Conservation (phyloP, 2,888 invertebrate genomes). For the Drosophila aldrichi region DNA sequence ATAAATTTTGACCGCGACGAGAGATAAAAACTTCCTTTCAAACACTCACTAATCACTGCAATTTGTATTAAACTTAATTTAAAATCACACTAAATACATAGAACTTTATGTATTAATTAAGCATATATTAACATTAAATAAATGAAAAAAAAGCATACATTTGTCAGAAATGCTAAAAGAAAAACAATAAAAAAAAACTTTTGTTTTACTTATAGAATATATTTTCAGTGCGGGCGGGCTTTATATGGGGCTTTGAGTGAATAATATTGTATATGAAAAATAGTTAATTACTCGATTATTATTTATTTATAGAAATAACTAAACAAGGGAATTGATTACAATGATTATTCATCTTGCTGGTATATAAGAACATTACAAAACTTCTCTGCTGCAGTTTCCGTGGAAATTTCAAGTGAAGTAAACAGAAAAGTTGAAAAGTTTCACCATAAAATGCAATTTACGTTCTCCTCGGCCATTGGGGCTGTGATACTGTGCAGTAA, state of each 20-base stretch:
- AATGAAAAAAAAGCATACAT: slow-evolving; percentile 24
- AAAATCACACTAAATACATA: slow-evolving; percentile 52
- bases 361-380: slow-evolving; percentile 7
- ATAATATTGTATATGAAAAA: no score
- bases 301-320: background rate
- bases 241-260: background rate
- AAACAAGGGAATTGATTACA: background rate
- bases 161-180: slow-evolving; percentile 73
- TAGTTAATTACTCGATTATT: no score
- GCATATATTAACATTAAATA: slow-evolving; percentile 44
- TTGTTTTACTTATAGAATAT: slow-evolving; percentile 14
- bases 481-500: slow-evolving; percentile 16
- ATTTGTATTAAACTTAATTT: slow-evolving; percentile 40
- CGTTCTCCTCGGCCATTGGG: background rate
- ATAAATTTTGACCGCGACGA: slow-evolving; percentile 12
- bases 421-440: background rate
- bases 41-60: slow-evolving; percentile 40
- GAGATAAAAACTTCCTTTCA: slow-evolving; percentile 41
- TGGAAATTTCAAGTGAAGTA: slow-evolving; percentile 4
- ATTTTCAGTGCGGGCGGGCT: background rate
- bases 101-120: slow-evolving; percentile 36
- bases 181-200: slow-evolving; percentile 8
- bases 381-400: background rate
- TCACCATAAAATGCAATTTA: background rate
- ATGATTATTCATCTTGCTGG: background rate